A percentile compares a stretch with the other conserved stretches of the same genome.
Evolutionary conservation across 2,888 invertebrate genomes (phyloP).

Genomic region (Drosophila lacicola): DNA sequence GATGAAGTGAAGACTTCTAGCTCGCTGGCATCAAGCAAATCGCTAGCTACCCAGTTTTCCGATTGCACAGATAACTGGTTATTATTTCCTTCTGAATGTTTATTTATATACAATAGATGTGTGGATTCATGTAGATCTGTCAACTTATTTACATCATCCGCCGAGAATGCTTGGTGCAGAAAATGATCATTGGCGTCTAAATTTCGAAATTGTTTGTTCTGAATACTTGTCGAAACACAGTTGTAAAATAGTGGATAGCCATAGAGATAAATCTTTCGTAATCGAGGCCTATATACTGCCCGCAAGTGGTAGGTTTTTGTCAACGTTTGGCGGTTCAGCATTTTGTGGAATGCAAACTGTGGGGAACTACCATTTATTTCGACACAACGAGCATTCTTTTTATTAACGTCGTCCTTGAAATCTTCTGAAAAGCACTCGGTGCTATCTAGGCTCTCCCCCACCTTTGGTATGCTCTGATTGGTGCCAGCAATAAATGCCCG

Average conservation of each 20-base stretch:
- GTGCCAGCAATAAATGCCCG: slow-evolving; percentile 41
- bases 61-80: background rate
- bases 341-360: background rate
- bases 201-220: background rate
- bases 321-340: background rate
- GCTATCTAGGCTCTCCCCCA: slow-evolving; percentile 6
- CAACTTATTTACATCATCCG: background rate
- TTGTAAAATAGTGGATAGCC: slow-evolving; percentile 21
- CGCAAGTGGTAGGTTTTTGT: background rate
- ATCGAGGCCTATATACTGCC: background rate
- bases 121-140: background rate
- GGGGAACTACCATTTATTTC: background rate
- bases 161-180: background rate
- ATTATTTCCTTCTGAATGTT: background rate
- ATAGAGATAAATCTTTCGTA: slow-evolving; percentile 6
- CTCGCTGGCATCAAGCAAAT: slow-evolving; percentile 1
- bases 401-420: background rate
- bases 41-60: background rate
- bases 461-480: slow-evolving; percentile 13
- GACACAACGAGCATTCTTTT: background rate
- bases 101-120: background rate
- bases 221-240: background rate
- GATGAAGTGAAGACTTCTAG: slow-evolving; percentile 3
- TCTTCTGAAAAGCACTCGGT: background rate
- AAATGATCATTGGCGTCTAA: background rate